These are phyloP conservation scores for Sebastes iracundus DNA, from an alignment of 2,797 vertebrate species.

Conservation along the genomic window DNA sequence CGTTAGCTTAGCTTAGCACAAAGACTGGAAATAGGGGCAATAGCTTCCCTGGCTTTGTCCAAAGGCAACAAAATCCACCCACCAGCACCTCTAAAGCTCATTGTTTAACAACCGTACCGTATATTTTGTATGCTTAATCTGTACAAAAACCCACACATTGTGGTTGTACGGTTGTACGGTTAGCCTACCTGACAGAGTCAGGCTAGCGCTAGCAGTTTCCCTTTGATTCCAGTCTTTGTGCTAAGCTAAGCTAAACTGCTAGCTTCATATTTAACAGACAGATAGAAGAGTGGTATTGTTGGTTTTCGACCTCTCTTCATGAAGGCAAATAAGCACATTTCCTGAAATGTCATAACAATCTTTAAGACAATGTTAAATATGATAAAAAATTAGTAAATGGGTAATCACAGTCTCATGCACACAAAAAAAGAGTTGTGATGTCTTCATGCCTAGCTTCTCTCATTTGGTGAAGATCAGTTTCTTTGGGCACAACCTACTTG, in stretches of 20 bases:
- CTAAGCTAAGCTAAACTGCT: background rate
- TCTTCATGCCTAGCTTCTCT: background rate
- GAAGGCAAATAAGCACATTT: background rate
- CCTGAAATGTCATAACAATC: background rate
- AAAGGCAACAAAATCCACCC: background rate
- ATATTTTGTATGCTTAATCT: background rate
- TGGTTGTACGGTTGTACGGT: background rate
- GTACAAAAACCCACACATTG: background rate
- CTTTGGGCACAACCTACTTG: constrained; percentile 54
- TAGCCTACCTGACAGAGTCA: background rate
- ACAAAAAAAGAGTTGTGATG: background rate
- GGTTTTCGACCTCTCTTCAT: background rate
- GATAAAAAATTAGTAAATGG: background rate
- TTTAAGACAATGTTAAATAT: background rate
- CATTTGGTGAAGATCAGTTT: background rate
- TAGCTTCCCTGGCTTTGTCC: background rate
- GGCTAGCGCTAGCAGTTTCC: background rate
- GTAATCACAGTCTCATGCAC: background rate
- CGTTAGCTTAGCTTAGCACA: background rate
- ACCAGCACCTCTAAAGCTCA: background rate
- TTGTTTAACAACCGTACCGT: background rate
- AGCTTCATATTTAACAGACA: background rate
- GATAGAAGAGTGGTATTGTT: background rate
- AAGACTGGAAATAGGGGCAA: background rate
- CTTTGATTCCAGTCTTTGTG: background rate